Conservation (phyloP, 2,797 vertebrate species). For the Furcifer pardalis region DNA sequence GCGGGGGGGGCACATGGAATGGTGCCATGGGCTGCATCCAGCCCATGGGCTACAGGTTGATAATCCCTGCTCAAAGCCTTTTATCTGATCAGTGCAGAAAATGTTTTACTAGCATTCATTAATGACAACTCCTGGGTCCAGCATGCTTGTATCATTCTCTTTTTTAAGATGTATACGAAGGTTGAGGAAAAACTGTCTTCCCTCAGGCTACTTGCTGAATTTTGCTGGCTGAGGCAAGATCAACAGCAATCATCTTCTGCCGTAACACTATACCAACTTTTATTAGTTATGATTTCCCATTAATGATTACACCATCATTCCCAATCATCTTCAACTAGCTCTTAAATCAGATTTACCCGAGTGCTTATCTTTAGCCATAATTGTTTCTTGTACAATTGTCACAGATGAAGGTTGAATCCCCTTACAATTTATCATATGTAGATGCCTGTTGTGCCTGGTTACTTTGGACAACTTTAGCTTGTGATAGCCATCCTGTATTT, state of each 20-base stretch:
- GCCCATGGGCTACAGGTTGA: too few relatives aligned
- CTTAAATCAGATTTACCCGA: slow-evolving; percentile 31
- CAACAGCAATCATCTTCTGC: not conserved
- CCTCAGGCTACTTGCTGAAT: not conserved
- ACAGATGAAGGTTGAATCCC: slow-evolving; percentile 46
- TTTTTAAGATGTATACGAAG: not conserved
- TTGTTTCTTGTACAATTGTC: slow-evolving; percentile 31
- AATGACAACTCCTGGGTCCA: not conserved
- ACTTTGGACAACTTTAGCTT: not conserved
- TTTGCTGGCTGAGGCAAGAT: not conserved
- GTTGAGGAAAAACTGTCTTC: not conserved
- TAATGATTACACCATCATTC: not conserved
- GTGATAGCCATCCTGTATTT: not conserved
- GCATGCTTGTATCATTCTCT: too few relatives aligned
- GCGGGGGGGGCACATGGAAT: too few relatives aligned
- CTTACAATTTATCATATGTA: not conserved
- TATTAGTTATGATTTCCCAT: slow-evolving; percentile 28
- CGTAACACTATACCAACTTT: not conserved
- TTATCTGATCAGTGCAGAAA: not conserved
- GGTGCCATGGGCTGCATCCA: too few relatives aligned
- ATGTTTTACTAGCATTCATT: not conserved
- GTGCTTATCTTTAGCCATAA: slow-evolving; percentile 23
- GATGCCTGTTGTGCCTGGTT: not conserved
- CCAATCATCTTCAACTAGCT: slow-evolving; percentile 14
- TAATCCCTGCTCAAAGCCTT: not conserved